Conservation (phyloP, 2,888 invertebrate genomes). For the Phlogophora meticulosa region DNA sequence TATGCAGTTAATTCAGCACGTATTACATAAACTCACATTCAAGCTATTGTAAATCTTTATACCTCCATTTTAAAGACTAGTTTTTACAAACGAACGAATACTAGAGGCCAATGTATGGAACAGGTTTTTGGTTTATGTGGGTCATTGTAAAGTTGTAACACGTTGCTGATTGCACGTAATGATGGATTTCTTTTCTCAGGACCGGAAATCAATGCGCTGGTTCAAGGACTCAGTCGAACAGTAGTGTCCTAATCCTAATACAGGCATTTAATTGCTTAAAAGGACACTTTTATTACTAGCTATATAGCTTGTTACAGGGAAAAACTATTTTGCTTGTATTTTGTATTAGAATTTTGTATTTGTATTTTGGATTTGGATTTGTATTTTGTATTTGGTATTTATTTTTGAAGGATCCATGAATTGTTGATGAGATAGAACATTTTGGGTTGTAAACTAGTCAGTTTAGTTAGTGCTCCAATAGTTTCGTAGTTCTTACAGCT, state of each 20-base stretch:
- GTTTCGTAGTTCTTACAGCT: not conserved
- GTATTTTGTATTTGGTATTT: no score
- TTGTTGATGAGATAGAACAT: not conserved
- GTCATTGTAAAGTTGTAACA: constrained; percentile 37
- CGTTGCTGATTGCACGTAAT: not conserved
- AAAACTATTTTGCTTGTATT: no score
- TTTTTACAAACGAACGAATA: constrained; percentile 9
- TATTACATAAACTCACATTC: constrained; percentile 9
- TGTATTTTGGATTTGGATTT: no score
- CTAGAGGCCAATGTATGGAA: constrained; percentile 17
- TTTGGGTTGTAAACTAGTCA: not conserved
- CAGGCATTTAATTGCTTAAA: no score
- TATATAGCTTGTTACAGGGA: no score
- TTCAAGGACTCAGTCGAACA: not conserved
- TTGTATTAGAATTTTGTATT: no score
- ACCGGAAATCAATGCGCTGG: not conserved
- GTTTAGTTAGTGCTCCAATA: not conserved
- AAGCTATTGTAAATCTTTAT: not conserved
- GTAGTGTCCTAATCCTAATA: no score
- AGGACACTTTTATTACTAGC: no score
- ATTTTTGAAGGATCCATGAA: not conserved
- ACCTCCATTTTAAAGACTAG: constrained; percentile 7
- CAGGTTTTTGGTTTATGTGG: constrained; percentile 37
- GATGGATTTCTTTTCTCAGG: not conserved
- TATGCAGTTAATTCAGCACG: not conserved